Conservation (phyloP, 2,113 vertebrate genomes). For the Terrapene triunguis region DNA sequence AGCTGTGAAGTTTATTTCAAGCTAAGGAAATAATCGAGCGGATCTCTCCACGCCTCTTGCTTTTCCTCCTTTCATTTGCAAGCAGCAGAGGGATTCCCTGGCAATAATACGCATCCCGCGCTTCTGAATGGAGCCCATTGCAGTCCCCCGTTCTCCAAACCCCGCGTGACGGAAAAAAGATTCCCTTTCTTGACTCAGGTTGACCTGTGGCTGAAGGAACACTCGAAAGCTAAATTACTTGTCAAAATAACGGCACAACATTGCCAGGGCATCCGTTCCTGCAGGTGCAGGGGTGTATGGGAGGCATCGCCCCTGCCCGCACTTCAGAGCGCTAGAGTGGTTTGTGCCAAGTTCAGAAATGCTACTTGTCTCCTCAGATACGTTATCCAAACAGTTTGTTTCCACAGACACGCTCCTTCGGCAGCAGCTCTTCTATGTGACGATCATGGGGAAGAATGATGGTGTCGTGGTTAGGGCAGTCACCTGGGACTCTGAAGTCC, state of each 20-base stretch:
- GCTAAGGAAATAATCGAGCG: neutral
- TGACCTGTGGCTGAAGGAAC: neutral
- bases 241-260: neutral
- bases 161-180: neutral
- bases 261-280: neutral
- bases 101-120: neutral
- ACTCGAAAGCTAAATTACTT: neutral
- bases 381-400: neutral
- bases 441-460: too few relatives aligned
- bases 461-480: too few relatives aligned
- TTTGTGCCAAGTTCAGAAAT: neutral
- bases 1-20: neutral
- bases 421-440: too few relatives aligned
- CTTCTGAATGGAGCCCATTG: neutral
- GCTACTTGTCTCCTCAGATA: neutral
- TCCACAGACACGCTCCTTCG: too few relatives aligned
- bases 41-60: neutral
- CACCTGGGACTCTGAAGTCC: too few relatives aligned
- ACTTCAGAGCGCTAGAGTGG: neutral
- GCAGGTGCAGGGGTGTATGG: neutral
- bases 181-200: neutral
- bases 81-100: neutral
- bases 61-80: neutral
- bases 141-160: neutral
- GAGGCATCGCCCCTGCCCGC: neutral